Evolutionary conservation across 35 echinoderm and acorn worm species (phyloP), one percentile per base, ranked within the genome.

Genomic region (Strongylocentrotus purpuratus): DNA sequence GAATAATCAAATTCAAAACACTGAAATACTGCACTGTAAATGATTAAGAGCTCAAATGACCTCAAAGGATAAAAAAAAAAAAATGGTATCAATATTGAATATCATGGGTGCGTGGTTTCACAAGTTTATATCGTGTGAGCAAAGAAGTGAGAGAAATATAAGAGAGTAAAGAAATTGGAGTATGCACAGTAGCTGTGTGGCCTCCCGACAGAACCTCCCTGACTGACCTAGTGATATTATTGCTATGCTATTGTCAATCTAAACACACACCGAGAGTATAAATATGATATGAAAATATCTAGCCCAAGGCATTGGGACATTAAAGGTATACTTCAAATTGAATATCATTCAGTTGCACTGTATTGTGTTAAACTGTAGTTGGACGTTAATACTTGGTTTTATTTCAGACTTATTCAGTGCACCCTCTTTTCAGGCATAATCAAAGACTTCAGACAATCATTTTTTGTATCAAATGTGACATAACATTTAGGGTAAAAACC

Each of bases 261-360:
- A 78, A 78, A 78, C 65, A 78, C 65, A 78, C 65, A 78, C 28
- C 25, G 22, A 28, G 65, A 78, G 65, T 78, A 78, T 78, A 78
- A 78, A 78, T 78, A 78, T 78, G 65, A 78, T 78, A 78, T 78
- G 65, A 78, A 78, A 78, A 78, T 78, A 78, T 18, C 65, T 78
- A 7, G 65, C 65, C 65, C 65, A 78, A 78, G 65, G 65, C 65
- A n/a, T 18, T 78, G 65, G 65, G 65, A n/a, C n/a, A 28, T 78
- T 78, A 78, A 78, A 78, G 65, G 65, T 28, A 78, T 22, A 78
- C 65, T 78, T 28, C 28, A n/a, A 41, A 41, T 41, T 41, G 35
- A 41, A 41, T 1, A 41, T 41, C 35, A 3, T 41, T 41, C 35
- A 41, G 35, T 41, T 3, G 35, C 35, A 41, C 35, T 41, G 35